These are phyloP conservation scores for Nemurella pictetii DNA, from an alignment of 2,888 invertebrate genomes.

Conservation along the genomic window DNA sequence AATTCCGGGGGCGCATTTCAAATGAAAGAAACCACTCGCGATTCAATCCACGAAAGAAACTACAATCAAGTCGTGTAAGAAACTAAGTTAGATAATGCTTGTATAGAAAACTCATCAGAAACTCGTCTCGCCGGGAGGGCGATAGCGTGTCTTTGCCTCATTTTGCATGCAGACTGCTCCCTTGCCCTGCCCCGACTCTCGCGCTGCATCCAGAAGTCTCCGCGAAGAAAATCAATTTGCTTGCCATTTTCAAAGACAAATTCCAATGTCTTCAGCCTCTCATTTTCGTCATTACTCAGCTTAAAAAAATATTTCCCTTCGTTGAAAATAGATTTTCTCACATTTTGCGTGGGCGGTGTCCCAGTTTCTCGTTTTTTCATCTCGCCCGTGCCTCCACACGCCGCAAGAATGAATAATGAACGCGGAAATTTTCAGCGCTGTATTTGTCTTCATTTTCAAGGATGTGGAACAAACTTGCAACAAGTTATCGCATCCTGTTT, in stretches of 20 bases:
- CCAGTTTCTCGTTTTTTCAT: neutral
- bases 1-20: too few species aligned
- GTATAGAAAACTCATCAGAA: constrained; percentile 20
- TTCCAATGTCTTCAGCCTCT: constrained; percentile 2
- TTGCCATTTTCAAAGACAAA: constrained; percentile 21
- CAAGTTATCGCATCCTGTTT: neutral
- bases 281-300: constrained; percentile 1
- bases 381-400: neutral
- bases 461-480: neutral
- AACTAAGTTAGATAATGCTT: neutral
- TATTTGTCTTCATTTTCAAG: neutral
- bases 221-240: constrained; percentile 15
- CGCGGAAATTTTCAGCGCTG: neutral
- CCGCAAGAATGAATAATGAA: neutral
- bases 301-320: neutral
- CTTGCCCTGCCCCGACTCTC: neutral
- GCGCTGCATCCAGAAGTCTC: neutral
- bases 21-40: neutral
- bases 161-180: neutral
- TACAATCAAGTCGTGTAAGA: neutral
- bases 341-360: neutral
- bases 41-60: neutral
- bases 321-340: neutral
- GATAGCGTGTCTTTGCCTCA: neutral
- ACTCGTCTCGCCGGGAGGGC: neutral